Evolutionary conservation across 2,888 invertebrate species (phyloP), one percentile per base, ranked within the genome.

Genomic region (Andrena flavipes): DNA sequence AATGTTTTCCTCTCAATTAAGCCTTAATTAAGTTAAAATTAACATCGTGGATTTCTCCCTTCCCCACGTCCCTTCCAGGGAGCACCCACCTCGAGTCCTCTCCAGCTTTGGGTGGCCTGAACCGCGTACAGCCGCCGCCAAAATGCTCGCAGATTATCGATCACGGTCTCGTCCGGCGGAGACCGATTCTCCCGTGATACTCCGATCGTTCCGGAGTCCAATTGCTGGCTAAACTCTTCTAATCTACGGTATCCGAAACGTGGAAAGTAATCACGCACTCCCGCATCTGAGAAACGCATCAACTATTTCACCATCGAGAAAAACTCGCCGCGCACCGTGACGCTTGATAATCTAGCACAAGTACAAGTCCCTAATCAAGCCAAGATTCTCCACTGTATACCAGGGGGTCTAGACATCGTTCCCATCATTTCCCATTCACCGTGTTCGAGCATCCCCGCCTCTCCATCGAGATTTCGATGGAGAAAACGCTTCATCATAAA

Each of bases 1-100:
- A 93, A 93, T 93, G 93, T 94, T 94, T 94, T 93, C 93, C 93
- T 93, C 94, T 94, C 93, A 94, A 94, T 94, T 94, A 94, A 94
- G 94, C 93, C 93, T 94, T 94, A 94, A 94, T 94, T 94, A 93
- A 93, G 93, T 93, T 93, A 93, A 93, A 93, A 93, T 93, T 93
- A 93, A 93, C 93, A 93, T 93, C 93, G 92, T 91, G 92, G 91
- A 93, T 91, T 92, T 91, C 93, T 90, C 90, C 90, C 89, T 85
- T 87, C 91, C 89, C 87, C 84, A 83, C 87, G 82, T 80, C 86
- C 85, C 77, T 76, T 87, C 87, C 80, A 78, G 77, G 79, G 87
- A 87, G 88, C 88, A 88, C 86, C 84, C 88, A 85, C 85, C 86
- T 85, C 85, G 84, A 76, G 72, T 87, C 90, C 91, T 92, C 91